Evolutionary conservation across 2,888 invertebrate species (phyloP).

Genomic region (Himalopsyche japonica): DNA sequence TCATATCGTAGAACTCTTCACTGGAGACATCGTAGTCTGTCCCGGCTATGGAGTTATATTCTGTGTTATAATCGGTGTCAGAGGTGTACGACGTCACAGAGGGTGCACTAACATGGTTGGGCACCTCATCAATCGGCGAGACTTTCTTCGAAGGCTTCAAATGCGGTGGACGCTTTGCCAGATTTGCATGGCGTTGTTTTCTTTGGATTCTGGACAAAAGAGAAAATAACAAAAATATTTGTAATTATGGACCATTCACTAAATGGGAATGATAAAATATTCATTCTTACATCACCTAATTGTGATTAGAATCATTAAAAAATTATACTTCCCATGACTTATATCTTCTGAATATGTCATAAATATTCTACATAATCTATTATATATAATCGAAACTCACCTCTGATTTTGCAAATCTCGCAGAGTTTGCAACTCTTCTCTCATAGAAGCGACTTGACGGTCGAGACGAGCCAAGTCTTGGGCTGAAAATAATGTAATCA

Average conservation of each 20-base stretch:
- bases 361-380: too few relatives aligned
- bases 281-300: too few relatives aligned
- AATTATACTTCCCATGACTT: too few relatives aligned
- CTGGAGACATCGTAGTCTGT: constrained; percentile 57
- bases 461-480: constrained; percentile 54
- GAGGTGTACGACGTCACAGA: constrained; percentile 14
- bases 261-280: too few relatives aligned
- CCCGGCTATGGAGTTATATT: constrained; percentile 43
- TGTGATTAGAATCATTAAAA: too few relatives aligned
- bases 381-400: constrained; percentile 43
- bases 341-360: too few relatives aligned
- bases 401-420: constrained; percentile 55
- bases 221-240: background rate
- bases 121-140: constrained; percentile 16
- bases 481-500: constrained; percentile 46
- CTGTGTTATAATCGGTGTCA: constrained; percentile 28
- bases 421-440: constrained; percentile 52
- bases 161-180: background rate
- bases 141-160: constrained; percentile 1
- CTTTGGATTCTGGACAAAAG: constrained; percentile 9
- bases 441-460: constrained; percentile 53
- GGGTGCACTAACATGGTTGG: background rate
- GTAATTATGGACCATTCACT: too few relatives aligned
- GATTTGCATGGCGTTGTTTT: constrained; percentile 28
- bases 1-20: constrained; percentile 58